Conservation (phyloP, 2,888 invertebrate genomes). For the Drosophila mercatorum region DNA sequence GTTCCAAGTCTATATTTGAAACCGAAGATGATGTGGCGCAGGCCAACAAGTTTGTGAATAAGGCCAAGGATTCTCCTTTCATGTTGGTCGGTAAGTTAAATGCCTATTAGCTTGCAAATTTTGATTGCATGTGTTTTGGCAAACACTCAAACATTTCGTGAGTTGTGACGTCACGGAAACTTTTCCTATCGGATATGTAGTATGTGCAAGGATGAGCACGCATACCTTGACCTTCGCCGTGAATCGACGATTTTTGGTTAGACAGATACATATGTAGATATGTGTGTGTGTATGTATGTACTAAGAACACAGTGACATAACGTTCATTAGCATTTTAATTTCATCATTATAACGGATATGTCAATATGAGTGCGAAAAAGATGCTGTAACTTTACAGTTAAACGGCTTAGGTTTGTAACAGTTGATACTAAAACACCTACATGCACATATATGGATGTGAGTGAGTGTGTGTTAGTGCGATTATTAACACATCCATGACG, state of each 20-base stretch:
- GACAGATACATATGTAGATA: slow-evolving; percentile 4
- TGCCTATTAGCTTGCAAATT: not conserved
- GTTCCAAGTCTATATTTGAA: slow-evolving; percentile 81
- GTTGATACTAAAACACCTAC: not conserved
- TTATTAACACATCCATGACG: slow-evolving; percentile 58
- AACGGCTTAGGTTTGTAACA: slow-evolving; percentile 2
- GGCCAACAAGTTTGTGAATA: slow-evolving; percentile 86
- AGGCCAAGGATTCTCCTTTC: slow-evolving; percentile 90
- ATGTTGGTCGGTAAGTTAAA: slow-evolving; percentile 88
- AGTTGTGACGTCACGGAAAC: slow-evolving; percentile 50
- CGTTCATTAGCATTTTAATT: slow-evolving; percentile 24
- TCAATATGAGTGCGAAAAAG: not conserved
- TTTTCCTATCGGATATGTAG: slow-evolving; percentile 16
- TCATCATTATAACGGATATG: slow-evolving; percentile 28
- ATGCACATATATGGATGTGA: not conserved
- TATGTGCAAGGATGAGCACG: slow-evolving; percentile 25
- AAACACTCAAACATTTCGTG: slow-evolving; percentile 12
- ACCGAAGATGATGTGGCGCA: slow-evolving; percentile 72
- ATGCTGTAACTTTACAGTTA: not conserved
- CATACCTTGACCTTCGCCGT: slow-evolving; percentile 54
- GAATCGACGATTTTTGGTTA: slow-evolving; percentile 5
- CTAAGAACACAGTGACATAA: slow-evolving; percentile 57
- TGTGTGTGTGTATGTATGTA: not conserved
- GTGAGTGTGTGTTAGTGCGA: not conserved
- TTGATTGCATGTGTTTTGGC: not conserved